Base-by-base conservation (phyloP, 1,140 invertebrate species). In the Megalopta genalis region DNA sequence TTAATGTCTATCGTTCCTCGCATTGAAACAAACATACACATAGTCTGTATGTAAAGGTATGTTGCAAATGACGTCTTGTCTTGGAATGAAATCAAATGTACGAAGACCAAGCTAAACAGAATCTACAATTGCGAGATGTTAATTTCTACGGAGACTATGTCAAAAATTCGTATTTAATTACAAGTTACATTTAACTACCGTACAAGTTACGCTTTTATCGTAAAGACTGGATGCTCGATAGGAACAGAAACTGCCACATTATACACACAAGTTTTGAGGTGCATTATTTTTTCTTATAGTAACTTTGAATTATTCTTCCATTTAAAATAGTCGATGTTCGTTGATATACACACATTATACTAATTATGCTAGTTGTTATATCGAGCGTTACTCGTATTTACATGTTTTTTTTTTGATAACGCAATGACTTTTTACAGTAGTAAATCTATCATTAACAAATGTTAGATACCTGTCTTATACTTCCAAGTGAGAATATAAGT, bases 191-290 rank as follows among this genome's bases (percentile, higher is more conserved):
- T 72, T 72, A 25, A 77, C 23, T 77, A 32, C 18, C 23, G 18
- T 39, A 23, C 5, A 39, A 12, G 25, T 77, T 27, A 27, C 16
- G n/a, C 42, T 76, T 72, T 23, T 27, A 72, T 10, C 16, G 42
- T 25, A 54, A 78, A 78, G 76, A 78, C 76, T 78, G 68, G 37
- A 72, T 71, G 39, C 37, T 64, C 70, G 23, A 64, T 64, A 72
- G 68, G 49, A 54, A 77, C 68, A 64, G n/a, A 72, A 65, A 78
- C 76, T 78, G 76, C 76, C 69, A 78, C 54, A 64, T 64, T 64
- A 64, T 57, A 71, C 25, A 32, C 25, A 62, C 69, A 46, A 69
- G 32, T n/a, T 57, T 64, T 32, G 42, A 39, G 65, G 57, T 71
- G 42, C 68, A 78, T 72, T 46, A 46, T 12, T 72, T 72, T 46